Conservation (phyloP, 2,797 vertebrate genomes). For the Anguilla marmorata region DNA sequence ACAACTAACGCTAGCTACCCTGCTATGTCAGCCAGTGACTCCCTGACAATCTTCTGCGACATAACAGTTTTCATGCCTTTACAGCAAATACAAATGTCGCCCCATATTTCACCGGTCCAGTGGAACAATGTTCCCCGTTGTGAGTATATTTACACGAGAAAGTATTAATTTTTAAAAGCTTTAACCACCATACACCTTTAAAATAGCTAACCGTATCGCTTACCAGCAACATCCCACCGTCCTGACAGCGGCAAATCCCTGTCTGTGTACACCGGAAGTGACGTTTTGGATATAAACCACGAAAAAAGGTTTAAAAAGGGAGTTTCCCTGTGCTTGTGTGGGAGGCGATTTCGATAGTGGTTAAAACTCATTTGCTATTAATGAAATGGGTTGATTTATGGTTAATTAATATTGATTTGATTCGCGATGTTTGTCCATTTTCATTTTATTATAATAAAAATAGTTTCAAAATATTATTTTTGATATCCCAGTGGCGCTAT, state of each 20-base stretch:
- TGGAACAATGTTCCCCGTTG: not conserved
- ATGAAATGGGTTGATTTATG: not conserved
- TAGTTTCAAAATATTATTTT: not conserved
- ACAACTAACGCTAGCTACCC: conserved; percentile 38
- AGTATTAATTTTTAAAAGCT: conserved; percentile 27
- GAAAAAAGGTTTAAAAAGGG: conserved; percentile 35
- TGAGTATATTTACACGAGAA: conserved; percentile 2
- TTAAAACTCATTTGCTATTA: not conserved
- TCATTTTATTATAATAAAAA: conserved; percentile 11
- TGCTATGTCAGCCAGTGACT: conserved; percentile 56
- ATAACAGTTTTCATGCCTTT: conserved; percentile 53
- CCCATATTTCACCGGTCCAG: not conserved
- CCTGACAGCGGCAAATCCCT: conserved; percentile 72
- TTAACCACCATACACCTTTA: conserved; percentile 34
- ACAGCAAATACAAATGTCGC: not conserved
- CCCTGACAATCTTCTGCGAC: conserved; percentile 67
- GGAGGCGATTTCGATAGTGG: conserved; percentile 20
- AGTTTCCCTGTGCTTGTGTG: conserved; percentile 37
- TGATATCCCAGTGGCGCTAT: not conserved
- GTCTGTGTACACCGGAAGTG: conserved; percentile 59
- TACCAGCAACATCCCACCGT: conserved; percentile 78
- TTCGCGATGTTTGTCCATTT: not conserved
- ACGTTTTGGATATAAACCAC: conserved; percentile 37
- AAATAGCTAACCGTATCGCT: conserved; percentile 66
- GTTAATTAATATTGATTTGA: not conserved